Evolutionary conservation across 2,888 invertebrate genomes (phyloP).

Genomic region (Aelia acuminata): DNA sequence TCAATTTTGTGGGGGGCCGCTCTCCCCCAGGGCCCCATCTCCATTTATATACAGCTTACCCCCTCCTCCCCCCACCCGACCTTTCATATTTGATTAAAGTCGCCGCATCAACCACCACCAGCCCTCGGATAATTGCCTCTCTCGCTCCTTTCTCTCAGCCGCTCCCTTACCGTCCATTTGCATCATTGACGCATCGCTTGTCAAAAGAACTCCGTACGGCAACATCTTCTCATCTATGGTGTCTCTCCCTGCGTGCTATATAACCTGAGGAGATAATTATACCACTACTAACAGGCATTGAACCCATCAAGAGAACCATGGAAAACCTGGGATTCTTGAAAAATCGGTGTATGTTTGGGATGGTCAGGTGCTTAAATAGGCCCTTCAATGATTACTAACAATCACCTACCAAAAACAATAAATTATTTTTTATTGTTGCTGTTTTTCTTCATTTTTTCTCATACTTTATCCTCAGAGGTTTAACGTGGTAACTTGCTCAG

Average conservation of each 20-base stretch:
- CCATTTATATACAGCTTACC: constrained; percentile 49
- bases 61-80: neutral
- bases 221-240: neutral
- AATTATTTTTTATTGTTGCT: too few species aligned
- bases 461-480: too few species aligned
- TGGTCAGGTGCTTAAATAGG: too few species aligned
- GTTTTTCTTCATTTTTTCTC: too few species aligned
- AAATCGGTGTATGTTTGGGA: too few species aligned
- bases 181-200: constrained; percentile 48
- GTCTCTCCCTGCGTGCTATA: neutral
- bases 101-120: constrained; percentile 42
- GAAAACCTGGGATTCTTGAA: neutral
- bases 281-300: neutral
- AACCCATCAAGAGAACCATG: neutral
- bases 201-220: constrained; percentile 26
- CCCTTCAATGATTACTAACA: too few species aligned
- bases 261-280: neutral
- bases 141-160: constrained; percentile 21
- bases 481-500: too few species aligned
- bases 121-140: constrained; percentile 37
- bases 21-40: constrained; percentile 44
- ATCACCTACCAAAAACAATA: too few species aligned
- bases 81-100: constrained; percentile 51
- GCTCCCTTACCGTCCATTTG: constrained; percentile 51
- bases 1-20: constrained; percentile 45